Conservation (phyloP, 2,113 vertebrate genomes). For the Aleadryas rufinucha region DNA sequence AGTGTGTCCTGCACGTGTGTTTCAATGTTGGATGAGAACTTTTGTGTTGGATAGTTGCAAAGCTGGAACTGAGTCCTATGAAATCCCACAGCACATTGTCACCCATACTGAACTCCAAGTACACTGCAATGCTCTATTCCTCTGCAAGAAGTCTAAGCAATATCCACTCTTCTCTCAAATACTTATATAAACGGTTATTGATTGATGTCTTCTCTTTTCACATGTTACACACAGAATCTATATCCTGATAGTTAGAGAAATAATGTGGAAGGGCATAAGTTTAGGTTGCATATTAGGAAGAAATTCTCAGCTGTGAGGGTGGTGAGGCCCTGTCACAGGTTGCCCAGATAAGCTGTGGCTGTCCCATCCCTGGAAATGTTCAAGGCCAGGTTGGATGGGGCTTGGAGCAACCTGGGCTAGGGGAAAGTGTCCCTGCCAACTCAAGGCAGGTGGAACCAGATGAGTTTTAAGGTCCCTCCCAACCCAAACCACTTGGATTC, state of each 20-base stretch:
- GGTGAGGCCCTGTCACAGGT: rapidly evolving
- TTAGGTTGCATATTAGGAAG: background rate
- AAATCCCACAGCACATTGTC: background rate
- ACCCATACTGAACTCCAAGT: background rate
- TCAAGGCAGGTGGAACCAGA: background rate
- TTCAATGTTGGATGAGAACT: background rate
- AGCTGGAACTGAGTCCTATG: background rate
- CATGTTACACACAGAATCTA: background rate
- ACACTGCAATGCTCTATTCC: background rate
- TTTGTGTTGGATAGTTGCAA: background rate
- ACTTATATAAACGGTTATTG: background rate
- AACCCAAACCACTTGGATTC: background rate
- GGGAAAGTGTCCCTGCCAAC: background rate
- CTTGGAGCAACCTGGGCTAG: background rate
- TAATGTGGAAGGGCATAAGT: background rate
- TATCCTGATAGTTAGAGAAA: background rate
- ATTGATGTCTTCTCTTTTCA: background rate
- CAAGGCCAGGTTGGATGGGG: background rate
- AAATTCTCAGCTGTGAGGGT: background rate
- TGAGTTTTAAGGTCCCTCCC: background rate
- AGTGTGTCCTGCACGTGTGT: background rate
- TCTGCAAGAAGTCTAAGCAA: background rate
- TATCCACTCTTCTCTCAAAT: background rate
- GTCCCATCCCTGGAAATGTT: background rate
- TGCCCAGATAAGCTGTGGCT: background rate